Percentiles rank a stretch among this genome's conserved stretches.
Conservation (phyloP, 2,888 invertebrate genomes). For the Drosophila tanythrix region DNA sequence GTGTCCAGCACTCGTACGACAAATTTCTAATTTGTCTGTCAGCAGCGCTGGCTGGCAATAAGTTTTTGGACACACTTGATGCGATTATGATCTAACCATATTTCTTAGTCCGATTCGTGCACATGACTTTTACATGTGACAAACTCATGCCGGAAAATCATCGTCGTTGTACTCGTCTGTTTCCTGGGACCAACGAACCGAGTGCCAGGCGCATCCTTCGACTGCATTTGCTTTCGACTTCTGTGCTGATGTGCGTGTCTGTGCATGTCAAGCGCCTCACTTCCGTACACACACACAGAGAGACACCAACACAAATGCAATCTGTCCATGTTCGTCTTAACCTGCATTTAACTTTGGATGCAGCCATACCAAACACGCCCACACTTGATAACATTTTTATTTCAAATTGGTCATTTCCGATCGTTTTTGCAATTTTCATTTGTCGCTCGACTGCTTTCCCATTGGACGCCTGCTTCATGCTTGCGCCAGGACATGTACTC, state of each 20-base stretch:
- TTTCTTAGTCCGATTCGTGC: conserved; percentile 55
- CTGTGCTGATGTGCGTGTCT: conserved; percentile 45
- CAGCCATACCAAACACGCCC: conserved; percentile 20
- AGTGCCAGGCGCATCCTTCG: conserved; percentile 39
- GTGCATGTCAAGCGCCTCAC: conserved; percentile 60
- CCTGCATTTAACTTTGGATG: conserved; percentile 50
- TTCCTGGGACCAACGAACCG: conserved; percentile 37
- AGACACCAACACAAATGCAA: neutral
- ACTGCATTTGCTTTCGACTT: conserved; percentile 21
- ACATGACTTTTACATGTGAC: conserved; percentile 66
- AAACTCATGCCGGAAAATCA: conserved; percentile 43
- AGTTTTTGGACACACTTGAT: conserved; percentile 48
- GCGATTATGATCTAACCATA: conserved; percentile 66
- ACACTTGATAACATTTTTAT: conserved; percentile 67
- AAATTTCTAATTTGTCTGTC: conserved; percentile 74
- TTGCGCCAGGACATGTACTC: conserved; percentile 51
- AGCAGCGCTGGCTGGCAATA: conserved; percentile 44
- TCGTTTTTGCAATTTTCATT: conserved; percentile 73
- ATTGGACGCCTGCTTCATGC: conserved; percentile 4
- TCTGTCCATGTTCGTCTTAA: conserved; percentile 21
- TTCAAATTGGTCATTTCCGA: conserved; percentile 83
- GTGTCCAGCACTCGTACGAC: conserved; percentile 41
- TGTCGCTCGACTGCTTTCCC: conserved; percentile 63
- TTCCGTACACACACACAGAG: conserved; percentile 42
- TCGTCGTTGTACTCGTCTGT: conserved; percentile 23